Percentiles rank a stretch among this genome's conserved stretches.
Evolutionary conservation across 2,888 invertebrate species (phyloP).

Genomic region (Cryptophagus acutangulus): DNA sequence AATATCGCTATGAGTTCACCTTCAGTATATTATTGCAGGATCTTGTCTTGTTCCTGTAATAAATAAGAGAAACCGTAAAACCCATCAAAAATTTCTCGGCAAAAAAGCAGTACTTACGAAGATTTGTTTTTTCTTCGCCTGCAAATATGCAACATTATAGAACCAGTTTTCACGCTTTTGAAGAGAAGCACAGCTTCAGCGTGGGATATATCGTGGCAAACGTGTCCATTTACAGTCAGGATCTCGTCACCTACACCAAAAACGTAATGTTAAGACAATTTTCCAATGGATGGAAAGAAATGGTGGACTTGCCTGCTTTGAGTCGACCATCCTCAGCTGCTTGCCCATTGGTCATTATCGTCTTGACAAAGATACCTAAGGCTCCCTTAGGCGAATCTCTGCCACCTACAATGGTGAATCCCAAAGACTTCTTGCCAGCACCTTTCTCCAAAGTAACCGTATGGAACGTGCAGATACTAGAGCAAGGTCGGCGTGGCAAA

Average conservation of each 20-base stretch:
- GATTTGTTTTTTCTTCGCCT: conserved; percentile 43
- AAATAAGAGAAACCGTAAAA: conserved; percentile 18
- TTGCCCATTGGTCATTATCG: conserved; percentile 76
- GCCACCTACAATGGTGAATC: conserved; percentile 88
- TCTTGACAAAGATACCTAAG: conserved; percentile 81
- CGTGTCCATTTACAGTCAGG: conserved; percentile 73
- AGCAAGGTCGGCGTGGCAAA: conserved; percentile 64
- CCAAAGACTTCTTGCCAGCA: conserved; percentile 74
- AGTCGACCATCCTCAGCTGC: conserved; percentile 79
- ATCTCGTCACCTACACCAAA: conserved; percentile 70
- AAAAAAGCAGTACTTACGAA: too few relatives aligned
- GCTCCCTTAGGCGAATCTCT: conserved; percentile 79
- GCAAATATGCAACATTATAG: conserved; percentile 70
- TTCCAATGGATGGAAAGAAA: neutral
- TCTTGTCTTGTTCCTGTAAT: conserved; percentile 66
- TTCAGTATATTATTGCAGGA: conserved; percentile 68
- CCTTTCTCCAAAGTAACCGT: conserved; percentile 76
- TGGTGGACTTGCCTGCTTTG: conserved; percentile 61
- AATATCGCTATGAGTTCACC: conserved; percentile 22
- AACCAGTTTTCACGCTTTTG: conserved; percentile 72
- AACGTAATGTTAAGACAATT: neutral
- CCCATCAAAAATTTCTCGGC: too few relatives aligned
- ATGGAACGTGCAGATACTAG: conserved; percentile 64
- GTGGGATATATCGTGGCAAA: conserved; percentile 75
- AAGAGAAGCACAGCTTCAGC: conserved; percentile 75